Conservation (phyloP, 2,113 vertebrate species). For the Sakesphorus luctuosus region DNA sequence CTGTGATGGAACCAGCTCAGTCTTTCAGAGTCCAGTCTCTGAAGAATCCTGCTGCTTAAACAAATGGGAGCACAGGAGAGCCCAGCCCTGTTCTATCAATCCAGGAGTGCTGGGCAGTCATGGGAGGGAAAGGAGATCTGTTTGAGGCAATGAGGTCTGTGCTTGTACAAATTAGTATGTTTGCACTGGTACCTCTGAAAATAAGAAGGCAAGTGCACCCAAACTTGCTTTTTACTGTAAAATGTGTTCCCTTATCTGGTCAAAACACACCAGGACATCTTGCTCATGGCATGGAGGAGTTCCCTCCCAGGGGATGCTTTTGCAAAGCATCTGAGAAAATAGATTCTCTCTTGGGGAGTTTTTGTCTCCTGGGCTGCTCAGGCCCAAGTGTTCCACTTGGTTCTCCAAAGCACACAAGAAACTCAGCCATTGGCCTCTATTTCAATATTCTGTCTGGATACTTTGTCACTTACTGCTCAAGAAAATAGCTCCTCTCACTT, state of each 20-base stretch:
- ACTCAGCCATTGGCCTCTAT: not conserved
- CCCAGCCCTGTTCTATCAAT: not conserved
- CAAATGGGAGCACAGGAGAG: not conserved
- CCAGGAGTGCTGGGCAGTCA: not conserved
- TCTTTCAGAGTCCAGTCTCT: not conserved
- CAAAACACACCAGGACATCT: not conserved
- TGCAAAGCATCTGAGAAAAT: not conserved
- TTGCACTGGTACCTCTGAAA: not conserved
- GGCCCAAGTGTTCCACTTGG: not conserved
- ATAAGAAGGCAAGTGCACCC: not conserved
- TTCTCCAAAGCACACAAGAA: not conserved
- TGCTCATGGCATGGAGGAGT: not conserved
- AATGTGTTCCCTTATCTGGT: not conserved
- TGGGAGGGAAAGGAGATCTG: not conserved
- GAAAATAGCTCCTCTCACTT: not conserved
- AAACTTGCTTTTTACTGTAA: not conserved
- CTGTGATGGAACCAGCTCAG: not conserved
- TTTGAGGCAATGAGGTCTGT: not conserved
- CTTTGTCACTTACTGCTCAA: not conserved
- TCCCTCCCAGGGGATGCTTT: not conserved
- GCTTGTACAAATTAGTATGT: not conserved
- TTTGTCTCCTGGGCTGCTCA: not conserved
- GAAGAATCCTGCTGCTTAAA: not conserved
- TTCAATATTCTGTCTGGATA: not conserved
- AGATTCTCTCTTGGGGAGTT: not conserved